phyloP scores from a whole-genome alignment of 1,140 invertebrate genomes.

The Prorops nasuta region DNA sequence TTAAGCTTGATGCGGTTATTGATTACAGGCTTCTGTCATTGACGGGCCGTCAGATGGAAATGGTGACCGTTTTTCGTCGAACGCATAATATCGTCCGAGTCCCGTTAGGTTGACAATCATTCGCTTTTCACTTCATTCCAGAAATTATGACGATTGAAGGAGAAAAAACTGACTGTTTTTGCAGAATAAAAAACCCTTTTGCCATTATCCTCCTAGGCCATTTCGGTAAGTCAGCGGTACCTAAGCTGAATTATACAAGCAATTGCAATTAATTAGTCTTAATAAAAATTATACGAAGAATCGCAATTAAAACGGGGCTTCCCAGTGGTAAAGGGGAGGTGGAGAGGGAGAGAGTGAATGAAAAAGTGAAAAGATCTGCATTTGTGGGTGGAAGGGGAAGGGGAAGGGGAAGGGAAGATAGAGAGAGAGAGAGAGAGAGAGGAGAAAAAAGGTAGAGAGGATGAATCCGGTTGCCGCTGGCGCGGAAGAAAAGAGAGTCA shows the following conservation, averaged over 20 bases:
- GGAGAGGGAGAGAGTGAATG: not conserved
- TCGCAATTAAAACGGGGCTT: constrained; percentile 45
- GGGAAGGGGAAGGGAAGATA: not conserved
- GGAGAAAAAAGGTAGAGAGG: constrained; percentile 20
- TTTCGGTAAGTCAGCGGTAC: not conserved
- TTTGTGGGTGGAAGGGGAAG: too few species aligned
- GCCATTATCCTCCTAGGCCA: too few species aligned
- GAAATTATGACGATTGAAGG: too few species aligned
- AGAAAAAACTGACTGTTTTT: too few species aligned
- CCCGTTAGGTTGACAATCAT: too few species aligned
- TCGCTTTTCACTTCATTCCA: too few species aligned
- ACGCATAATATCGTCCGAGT: too few species aligned
- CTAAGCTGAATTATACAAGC: constrained; percentile 47
- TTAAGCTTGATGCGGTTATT: too few species aligned
- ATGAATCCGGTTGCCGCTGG: constrained; percentile 36
- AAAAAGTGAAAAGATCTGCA: too few species aligned
- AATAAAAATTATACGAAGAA: constrained; percentile 55
- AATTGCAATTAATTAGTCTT: constrained; percentile 57
- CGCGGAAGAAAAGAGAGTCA: constrained; percentile 47
- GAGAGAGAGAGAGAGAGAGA: not conserved
- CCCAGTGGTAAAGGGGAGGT: not conserved
- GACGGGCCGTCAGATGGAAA: too few species aligned
- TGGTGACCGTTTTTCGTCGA: too few species aligned
- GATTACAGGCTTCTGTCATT: too few species aligned
- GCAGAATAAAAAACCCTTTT: not conserved